phyloP scores from a whole-genome alignment of 1,140 invertebrate species.

The Leptinotarsa texana region DNA sequence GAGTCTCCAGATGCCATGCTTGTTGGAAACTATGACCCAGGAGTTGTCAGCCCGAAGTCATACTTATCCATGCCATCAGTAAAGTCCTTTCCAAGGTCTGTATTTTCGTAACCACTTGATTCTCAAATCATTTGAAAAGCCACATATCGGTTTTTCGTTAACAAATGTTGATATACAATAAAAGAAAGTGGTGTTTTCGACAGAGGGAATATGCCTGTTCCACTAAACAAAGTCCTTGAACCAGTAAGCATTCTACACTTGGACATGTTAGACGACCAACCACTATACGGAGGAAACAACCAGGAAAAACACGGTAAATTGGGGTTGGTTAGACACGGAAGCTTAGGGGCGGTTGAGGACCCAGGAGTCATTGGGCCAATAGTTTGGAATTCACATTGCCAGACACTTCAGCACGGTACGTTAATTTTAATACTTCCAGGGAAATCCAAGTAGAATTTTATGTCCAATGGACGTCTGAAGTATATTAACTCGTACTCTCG shows the following conservation, averaged over 20 bases:
- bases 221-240: conserved; percentile 76
- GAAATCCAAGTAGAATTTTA: too few relatives aligned
- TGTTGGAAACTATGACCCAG: conserved; percentile 51
- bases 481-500: too few relatives aligned
- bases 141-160: too few relatives aligned
- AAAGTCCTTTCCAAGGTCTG: conserved; percentile 71
- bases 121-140: too few relatives aligned
- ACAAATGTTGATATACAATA: too few relatives aligned
- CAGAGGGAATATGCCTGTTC: conserved; percentile 71
- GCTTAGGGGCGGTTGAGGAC: conserved; percentile 65
- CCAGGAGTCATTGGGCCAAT: conserved; percentile 82
- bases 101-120: neutral
- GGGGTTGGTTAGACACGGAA: conserved; percentile 59
- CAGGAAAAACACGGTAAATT: conserved; percentile 27
- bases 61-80: conserved; percentile 82
- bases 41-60: conserved; percentile 65
- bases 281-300: conserved; percentile 39
- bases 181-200: conserved; percentile 29
- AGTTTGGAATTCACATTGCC: conserved; percentile 75
- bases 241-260: conserved; percentile 70
- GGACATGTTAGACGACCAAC: conserved; percentile 62
- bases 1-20: conserved; percentile 43
- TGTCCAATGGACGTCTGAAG: too few relatives aligned
- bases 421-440: neutral
- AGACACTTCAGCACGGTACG: conserved; percentile 54